Evolutionary conservation across 2,888 invertebrate species (phyloP), one percentile per base, ranked within the genome.

Genomic region (Dicycla oo): DNA sequence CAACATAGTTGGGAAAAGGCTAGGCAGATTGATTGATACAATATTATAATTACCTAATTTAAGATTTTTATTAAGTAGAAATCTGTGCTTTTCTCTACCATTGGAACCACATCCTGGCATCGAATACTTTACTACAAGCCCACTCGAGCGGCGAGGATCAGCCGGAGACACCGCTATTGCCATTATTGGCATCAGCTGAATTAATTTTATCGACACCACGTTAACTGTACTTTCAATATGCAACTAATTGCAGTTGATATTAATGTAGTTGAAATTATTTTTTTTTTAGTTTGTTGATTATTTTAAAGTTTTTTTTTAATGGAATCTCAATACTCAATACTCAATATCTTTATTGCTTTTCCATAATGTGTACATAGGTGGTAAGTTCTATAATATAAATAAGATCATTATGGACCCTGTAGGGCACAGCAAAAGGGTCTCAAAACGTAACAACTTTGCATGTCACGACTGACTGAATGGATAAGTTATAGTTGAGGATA

Each of bases 111-210:
- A 0, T 1, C 10, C 15, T 11, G 10, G 40, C 60, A 47, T 69
- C 38, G 75, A 75, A 83, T 83, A 83, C 77, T 83, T 83, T 83
- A 78, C 83, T 78, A 66, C 71, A 72, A 77, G 82, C 80, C 75
- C 77, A 82, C 71, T 83, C 78, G 75, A 73, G 75, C 60, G 75
- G 67, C 66, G 67, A 67, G 75, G 71, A 75, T 79, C 70, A 63
- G 69, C 77, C 67, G 54, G 73, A 80, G 83, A 77, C 74, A 73
- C 53, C 73, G 75, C 71, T 72, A 68, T 69, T 71, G 81, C 61
- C 78, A 62, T 68, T 78, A 78, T 78, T 78, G 79, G 66, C 80
- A 80, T 82, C 82, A 56, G 78, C 72, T 80, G 83, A 83, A 82
- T 83, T 83, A 83, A 83, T 83, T 83, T 75, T 72, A 77, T 82